Conservation (phyloP, 2,888 invertebrate genomes). For the Drosophila nigricruria region DNA sequence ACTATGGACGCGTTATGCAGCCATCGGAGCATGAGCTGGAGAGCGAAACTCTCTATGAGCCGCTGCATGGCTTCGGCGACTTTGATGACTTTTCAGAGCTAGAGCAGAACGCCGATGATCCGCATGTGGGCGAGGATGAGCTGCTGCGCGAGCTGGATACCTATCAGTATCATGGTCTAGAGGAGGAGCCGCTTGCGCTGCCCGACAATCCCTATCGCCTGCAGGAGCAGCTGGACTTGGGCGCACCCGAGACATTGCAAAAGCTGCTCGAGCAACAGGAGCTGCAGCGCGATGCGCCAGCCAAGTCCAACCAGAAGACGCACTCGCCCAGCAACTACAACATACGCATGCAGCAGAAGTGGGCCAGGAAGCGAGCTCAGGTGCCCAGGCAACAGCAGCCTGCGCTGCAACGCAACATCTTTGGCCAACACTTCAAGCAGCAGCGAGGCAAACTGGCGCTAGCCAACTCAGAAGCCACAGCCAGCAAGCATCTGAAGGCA, state of each 20-base stretch:
- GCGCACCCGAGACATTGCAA: slow-evolving; percentile 73
- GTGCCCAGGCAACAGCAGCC: slow-evolving; percentile 56
- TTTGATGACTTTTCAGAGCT: slow-evolving; percentile 78
- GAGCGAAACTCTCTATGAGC: slow-evolving; percentile 56
- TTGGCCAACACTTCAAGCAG: slow-evolving; percentile 77
- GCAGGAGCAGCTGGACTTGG: slow-evolving; percentile 74
- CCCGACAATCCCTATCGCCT: slow-evolving; percentile 74
- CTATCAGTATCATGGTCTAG: slow-evolving; percentile 79
- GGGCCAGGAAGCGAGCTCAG: slow-evolving; percentile 82
- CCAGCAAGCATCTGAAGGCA: slow-evolving; percentile 72
- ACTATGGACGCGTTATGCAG: slow-evolving; percentile 78
- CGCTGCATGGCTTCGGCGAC: slow-evolving; percentile 69
- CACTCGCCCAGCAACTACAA: slow-evolving; percentile 65
- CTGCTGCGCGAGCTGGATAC: slow-evolving; percentile 78
- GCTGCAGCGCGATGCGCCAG: slow-evolving; percentile 55
- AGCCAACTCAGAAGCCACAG: slow-evolving; percentile 80
- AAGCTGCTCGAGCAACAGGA: slow-evolving; percentile 81
- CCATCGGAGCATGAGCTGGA: slow-evolving; percentile 64
- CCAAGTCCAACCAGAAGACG: slow-evolving; percentile 49
- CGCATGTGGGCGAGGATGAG: slow-evolving; percentile 74
- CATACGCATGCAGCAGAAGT: slow-evolving; percentile 81
- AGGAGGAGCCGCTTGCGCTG: slow-evolving; percentile 61
- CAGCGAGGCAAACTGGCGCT: slow-evolving; percentile 69
- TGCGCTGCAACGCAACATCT: slow-evolving; percentile 75
- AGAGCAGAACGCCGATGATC: slow-evolving; percentile 59